Percentiles rank a stretch among this genome's conserved stretches.
These are phyloP conservation scores for Neomorphus geoffroyi DNA, from an alignment of 2,797 vertebrate species.

Conservation along the genomic window DNA sequence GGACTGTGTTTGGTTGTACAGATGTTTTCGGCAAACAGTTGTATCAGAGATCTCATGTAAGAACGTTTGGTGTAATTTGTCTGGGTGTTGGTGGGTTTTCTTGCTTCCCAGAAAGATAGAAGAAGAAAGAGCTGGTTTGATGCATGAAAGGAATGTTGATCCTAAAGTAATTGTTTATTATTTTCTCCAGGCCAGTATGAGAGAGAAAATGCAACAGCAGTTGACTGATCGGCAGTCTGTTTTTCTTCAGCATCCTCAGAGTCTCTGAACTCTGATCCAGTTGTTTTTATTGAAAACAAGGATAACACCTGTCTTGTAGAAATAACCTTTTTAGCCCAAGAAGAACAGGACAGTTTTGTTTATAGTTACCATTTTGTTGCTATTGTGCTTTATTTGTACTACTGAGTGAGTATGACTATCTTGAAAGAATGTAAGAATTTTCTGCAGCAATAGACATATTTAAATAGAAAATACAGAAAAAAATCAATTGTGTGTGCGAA, in stretches of 20 bases:
- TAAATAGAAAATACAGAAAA: not conserved
- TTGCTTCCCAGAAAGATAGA: slow-evolving; percentile 17
- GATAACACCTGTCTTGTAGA: not conserved
- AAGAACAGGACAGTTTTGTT: slow-evolving; percentile 17
- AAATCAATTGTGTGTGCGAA: not conserved
- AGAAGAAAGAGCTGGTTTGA: slow-evolving; percentile 15
- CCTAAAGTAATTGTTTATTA: slow-evolving; percentile 44
- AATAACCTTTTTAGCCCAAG: not conserved
- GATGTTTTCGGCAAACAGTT: slow-evolving; percentile 59
- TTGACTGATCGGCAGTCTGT: not conserved
- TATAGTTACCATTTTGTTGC: not conserved
- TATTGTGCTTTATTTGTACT: not conserved
- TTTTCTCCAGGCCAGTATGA: slow-evolving; percentile 16
- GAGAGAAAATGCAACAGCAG: not conserved
- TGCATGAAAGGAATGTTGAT: slow-evolving; percentile 25
- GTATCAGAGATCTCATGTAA: slow-evolving; percentile 24
- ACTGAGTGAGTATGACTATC: not conserved
- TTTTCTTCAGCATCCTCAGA: slow-evolving; percentile 5
- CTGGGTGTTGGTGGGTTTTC: not conserved
- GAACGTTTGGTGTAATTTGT: slow-evolving; percentile 15
- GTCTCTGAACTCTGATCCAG: slow-evolving; percentile 6
- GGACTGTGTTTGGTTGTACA: not conserved
- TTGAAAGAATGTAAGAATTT: not conserved
- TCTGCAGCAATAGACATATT: not conserved
- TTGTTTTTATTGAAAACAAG: not conserved